Percentiles rank a stretch among this genome's conserved stretches.
phyloP scores from a whole-genome alignment of 2,797 vertebrate genomes.

The Alosa sapidissima region DNA sequence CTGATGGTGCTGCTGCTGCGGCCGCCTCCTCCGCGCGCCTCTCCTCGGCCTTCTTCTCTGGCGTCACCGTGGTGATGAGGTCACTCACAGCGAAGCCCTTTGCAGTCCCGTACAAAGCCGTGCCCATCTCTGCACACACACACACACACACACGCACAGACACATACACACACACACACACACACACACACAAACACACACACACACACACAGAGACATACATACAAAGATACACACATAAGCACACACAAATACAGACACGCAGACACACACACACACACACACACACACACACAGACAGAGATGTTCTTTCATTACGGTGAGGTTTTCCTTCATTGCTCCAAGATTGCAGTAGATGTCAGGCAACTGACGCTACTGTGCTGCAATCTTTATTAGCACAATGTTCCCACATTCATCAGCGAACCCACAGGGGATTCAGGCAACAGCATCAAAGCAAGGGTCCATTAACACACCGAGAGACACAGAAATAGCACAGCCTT shows the following conservation, averaged over 20 bases:
- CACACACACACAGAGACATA: constrained; percentile 30
- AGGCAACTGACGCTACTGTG: constrained; percentile 53
- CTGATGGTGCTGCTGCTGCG: constrained; percentile 42
- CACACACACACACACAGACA: constrained; percentile 27
- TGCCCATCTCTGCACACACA: constrained; percentile 85
- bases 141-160: constrained; percentile 28
- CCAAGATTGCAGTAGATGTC: constrained; percentile 78
- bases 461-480: constrained; percentile 36
- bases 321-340: constrained; percentile 81
- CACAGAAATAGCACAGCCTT: constrained; percentile 33
- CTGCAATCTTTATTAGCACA: constrained; percentile 40
- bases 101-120: constrained; percentile 85
- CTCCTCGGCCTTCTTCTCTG: constrained; percentile 87
- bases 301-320: constrained; percentile 82
- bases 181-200: constrained; percentile 14
- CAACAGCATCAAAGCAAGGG: constrained; percentile 41
- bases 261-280: constrained; percentile 27
- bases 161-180: constrained; percentile 21
- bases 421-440: constrained; percentile 27
- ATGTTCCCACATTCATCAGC: constrained; percentile 38
- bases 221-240: constrained; percentile 19
- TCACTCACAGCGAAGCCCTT: constrained; percentile 91
- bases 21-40: constrained; percentile 69
- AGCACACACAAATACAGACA: constrained; percentile 15
- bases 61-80: constrained; percentile 90